phyloP scores from a whole-genome alignment of 1,140 invertebrate species.

The Lasioglossum baleicum region DNA sequence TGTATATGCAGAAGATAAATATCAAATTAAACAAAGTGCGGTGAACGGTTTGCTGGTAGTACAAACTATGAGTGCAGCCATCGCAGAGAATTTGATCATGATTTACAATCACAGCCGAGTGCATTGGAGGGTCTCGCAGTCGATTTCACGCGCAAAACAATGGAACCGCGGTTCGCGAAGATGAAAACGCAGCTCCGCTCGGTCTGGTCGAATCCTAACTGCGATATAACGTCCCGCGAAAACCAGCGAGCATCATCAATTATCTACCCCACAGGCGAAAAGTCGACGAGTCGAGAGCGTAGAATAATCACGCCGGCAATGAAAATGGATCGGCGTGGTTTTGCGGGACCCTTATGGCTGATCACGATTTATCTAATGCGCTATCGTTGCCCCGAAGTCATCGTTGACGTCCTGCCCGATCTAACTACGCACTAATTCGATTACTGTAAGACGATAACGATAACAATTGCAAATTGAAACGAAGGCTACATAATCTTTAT shows the following conservation, averaged over 20 bases:
- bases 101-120: no score
- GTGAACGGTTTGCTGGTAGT: no score
- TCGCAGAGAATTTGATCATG: no score
- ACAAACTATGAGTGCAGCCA: no score
- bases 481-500: no score
- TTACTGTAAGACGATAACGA: not conserved
- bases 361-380: constrained; percentile 1
- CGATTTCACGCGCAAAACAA: not conserved
- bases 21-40: no score
- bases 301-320: constrained; percentile 39
- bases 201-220: constrained; percentile 53
- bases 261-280: constrained; percentile 54
- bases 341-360: constrained; percentile 5
- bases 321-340: constrained; percentile 31
- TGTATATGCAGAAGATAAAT: no score
- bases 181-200: constrained; percentile 23
- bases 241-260: constrained; percentile 70
- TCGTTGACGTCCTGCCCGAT: not conserved
- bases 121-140: not conserved
- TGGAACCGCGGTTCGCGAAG: not conserved
- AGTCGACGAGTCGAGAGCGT: constrained; percentile 30
- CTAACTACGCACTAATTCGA: not conserved
- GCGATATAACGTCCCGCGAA: constrained; percentile 68
- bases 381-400: not conserved
- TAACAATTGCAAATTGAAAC: no score